Conservation (phyloP, 2,888 invertebrate species). For the Spilosoma lubricipeda region DNA sequence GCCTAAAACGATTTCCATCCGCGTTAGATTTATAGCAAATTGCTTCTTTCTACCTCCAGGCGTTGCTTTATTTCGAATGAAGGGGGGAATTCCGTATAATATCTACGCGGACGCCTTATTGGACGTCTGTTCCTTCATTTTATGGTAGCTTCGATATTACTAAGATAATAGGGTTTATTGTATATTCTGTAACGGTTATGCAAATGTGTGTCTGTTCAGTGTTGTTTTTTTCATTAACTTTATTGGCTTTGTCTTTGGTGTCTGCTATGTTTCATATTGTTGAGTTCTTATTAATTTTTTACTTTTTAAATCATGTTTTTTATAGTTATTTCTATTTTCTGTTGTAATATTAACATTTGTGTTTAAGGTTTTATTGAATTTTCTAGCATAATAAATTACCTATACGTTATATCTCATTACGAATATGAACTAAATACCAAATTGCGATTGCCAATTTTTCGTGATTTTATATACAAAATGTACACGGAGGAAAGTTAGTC, state of each 20-base stretch:
- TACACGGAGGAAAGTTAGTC: not conserved
- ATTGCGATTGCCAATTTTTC: no score
- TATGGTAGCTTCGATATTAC: constrained; percentile 39
- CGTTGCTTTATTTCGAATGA: constrained; percentile 75
- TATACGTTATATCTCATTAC: no score
- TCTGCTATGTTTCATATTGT: constrained; percentile 5
- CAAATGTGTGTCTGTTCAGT: constrained; percentile 7
- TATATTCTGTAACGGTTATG: constrained; percentile 29
- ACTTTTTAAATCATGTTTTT: not conserved
- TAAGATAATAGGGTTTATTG: constrained; percentile 39
- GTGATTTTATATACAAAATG: no score
- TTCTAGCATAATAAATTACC: no score
- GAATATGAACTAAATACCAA: no score
- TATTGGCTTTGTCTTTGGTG: not conserved
- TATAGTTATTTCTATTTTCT: no score
- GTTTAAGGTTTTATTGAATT: no score
- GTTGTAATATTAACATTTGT: no score
- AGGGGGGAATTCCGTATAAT: constrained; percentile 59
- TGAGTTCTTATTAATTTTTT: not conserved
- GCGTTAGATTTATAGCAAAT: constrained; percentile 81
- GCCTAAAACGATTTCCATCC: constrained; percentile 76
- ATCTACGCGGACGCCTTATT: constrained; percentile 42
- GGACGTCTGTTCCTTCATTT: constrained; percentile 47
- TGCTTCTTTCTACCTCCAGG: constrained; percentile 75
- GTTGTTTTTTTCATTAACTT: constrained; percentile 1